A percentile compares a stretch with the other conserved stretches of the same genome.
phyloP scores from a whole-genome alignment of 2,797 vertebrate genomes.

The Amblyraja radiata region DNA sequence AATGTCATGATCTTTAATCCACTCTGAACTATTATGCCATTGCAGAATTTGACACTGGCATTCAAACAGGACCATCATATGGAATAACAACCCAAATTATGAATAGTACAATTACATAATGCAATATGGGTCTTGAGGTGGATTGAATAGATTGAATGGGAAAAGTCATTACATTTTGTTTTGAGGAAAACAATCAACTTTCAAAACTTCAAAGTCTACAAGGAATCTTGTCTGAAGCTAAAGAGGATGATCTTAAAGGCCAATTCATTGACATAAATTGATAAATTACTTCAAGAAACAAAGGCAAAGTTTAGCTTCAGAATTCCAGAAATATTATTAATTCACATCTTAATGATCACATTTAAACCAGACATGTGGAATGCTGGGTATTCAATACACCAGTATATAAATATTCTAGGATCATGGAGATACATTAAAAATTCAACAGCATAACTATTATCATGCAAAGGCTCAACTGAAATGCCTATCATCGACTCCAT shows the following conservation, averaged over 20 bases:
- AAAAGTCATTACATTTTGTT: conserved; percentile 37
- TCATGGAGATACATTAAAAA: background rate
- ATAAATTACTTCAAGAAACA: background rate
- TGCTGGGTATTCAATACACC: background rate
- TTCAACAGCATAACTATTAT: background rate
- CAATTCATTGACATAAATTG: background rate
- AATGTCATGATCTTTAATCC: background rate
- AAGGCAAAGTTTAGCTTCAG: background rate
- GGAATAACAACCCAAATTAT: background rate
- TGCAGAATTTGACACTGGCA: background rate
- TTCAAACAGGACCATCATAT: background rate
- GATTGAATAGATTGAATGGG: background rate
- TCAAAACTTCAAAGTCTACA: background rate
- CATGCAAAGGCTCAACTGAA: background rate
- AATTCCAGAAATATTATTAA: background rate
- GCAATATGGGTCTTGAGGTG: too few relatives aligned
- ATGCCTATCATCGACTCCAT: background rate
- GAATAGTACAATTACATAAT: too few relatives aligned
- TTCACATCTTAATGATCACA: background rate
- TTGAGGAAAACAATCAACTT: background rate
- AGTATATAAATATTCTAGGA: background rate
- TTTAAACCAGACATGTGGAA: background rate
- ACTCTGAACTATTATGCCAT: background rate
- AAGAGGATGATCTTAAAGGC: background rate
- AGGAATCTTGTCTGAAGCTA: background rate